Percentiles rank a stretch among this genome's conserved stretches.
Evolutionary conservation across 1,140 invertebrate genomes (phyloP).

Genomic region (Halotydeus destructor): DNA sequence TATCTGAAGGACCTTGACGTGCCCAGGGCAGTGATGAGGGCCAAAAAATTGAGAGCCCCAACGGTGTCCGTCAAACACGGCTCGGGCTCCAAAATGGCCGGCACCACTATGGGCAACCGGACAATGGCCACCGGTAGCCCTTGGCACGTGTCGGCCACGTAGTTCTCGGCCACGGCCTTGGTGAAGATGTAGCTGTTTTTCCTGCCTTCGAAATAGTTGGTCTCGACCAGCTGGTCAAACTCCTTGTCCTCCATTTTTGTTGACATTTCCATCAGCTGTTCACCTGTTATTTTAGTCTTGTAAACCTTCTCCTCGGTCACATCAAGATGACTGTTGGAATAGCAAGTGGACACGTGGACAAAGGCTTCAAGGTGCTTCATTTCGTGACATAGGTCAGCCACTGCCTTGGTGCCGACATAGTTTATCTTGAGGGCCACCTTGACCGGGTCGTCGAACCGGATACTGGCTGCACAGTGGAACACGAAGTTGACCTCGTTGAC

Average conservation of each 20-base stretch:
- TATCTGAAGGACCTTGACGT: too few relatives aligned
- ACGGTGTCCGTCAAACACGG: conserved; percentile 52
- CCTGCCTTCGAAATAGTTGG: conserved; percentile 40
- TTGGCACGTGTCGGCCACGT: conserved; percentile 38
- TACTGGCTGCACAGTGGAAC: conserved; percentile 90
- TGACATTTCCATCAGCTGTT: conserved; percentile 15
- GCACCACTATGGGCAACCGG: conserved; percentile 11
- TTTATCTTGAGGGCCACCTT: conserved; percentile 35
- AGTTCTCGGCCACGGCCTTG: conserved; percentile 55
- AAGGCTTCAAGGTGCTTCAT: conserved; percentile 15
- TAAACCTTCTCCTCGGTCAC: conserved; percentile 44
- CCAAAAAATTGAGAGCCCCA: too few relatives aligned
- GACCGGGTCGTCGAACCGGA: conserved; percentile 89
- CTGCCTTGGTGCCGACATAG: conserved; percentile 60
- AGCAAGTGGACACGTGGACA: conserved; percentile 20
- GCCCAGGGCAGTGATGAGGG: too few relatives aligned
- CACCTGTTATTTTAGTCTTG: conserved; percentile 4
- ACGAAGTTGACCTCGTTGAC: conserved; percentile 59
- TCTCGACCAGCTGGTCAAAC: too few relatives aligned
- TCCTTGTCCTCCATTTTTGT: conserved; percentile 12
- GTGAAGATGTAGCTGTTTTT: conserved; percentile 73
- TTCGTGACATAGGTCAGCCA: conserved; percentile 29
- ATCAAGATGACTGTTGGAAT: conserved; percentile 33
- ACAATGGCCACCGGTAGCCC: conserved; percentile 13
- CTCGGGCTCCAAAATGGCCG: neutral